Evolutionary conservation across 1,140 invertebrate genomes (phyloP).

Genomic region (Atta cephalotes): DNA sequence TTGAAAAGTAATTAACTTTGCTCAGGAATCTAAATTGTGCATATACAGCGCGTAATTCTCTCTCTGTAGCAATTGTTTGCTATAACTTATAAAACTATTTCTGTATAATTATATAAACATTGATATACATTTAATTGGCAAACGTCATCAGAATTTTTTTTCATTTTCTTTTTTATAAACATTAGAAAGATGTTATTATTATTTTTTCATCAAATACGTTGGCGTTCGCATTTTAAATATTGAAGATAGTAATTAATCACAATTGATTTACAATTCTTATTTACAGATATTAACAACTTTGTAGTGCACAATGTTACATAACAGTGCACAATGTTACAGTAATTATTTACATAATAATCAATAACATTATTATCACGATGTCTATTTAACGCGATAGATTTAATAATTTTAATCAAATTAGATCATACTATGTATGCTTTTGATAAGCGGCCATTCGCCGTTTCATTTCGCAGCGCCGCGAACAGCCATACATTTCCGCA

Average conservation of each 20-base stretch:
- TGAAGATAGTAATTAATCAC: neutral
- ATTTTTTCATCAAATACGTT: constrained; percentile 4
- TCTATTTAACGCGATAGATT: neutral
- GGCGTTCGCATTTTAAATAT: neutral
- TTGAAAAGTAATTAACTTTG: constrained; percentile 23
- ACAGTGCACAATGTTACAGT: neutral
- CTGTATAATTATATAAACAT: neutral
- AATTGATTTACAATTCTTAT: neutral
- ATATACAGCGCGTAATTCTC: no score
- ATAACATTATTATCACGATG: neutral
- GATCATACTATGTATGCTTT: neutral
- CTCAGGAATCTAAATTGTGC: no score
- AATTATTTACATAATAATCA: neutral
- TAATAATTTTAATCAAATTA: constrained; percentile 45
- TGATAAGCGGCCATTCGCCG: neutral
- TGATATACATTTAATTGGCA: neutral
- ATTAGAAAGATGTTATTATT: neutral
- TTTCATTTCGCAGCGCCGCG: constrained; percentile 1
- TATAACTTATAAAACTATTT: neutral
- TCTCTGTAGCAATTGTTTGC: neutral
- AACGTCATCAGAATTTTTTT: neutral
- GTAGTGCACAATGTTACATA: neutral
- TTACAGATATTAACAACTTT: neutral
- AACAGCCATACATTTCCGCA: constrained; percentile 47
- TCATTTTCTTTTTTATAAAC: no score